Evolutionary conservation across 2,888 invertebrate genomes (phyloP), one percentile per base, ranked within the genome.

Genomic region (Sinohyriopsis cumingii): DNA sequence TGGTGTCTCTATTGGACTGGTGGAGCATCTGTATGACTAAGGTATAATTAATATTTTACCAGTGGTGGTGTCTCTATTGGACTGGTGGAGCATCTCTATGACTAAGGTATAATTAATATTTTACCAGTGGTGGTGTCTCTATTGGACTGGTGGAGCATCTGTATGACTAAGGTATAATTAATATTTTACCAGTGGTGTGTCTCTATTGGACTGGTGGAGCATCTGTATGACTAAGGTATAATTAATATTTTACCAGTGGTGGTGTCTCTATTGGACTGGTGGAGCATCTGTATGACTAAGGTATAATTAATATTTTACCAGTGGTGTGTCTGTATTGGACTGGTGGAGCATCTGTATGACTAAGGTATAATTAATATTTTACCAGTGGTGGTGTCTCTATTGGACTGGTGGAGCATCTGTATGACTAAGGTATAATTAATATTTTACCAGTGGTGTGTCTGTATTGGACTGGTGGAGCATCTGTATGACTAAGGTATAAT

Each of bases 151-250:
- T 19, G 3, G 20, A 22, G 57, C 57, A 57, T 57, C 24, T 57
- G 24, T n/a, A 57, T 57, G 24, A 57, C n/a, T 57, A 7, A 57
- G n/a, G 57, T n/a, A 57, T 57, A 15, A 45, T n/a, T 9, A 61
- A 61, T 7, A n/a, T 53, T 59, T 65, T 56, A 65, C 65, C 65
- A 45, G 45, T 12, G 65, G 57, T 33, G 57, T 20, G 24, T 59
- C 5, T 55, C n/a, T 33, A 20, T 25, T 18, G 18, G 65, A n/a
- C 64, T 25, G 20, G 59, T 22, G 5, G 72, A 65, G 69, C 82
- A 82, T 57, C 77, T 72, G 64, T 81, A 77, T 22, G 71, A 67
- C 3, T 67, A n/a, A n/a, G n/a, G n/a, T n/a, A n/a, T n/a, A n/a
- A n/a, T n/a, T n/a, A n/a, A n/a, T n/a, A n/a, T n/a, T n/a, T n/a